phyloP scores from a whole-genome alignment of 2,113 vertebrate species.

The Podarcis muralis region DNA sequence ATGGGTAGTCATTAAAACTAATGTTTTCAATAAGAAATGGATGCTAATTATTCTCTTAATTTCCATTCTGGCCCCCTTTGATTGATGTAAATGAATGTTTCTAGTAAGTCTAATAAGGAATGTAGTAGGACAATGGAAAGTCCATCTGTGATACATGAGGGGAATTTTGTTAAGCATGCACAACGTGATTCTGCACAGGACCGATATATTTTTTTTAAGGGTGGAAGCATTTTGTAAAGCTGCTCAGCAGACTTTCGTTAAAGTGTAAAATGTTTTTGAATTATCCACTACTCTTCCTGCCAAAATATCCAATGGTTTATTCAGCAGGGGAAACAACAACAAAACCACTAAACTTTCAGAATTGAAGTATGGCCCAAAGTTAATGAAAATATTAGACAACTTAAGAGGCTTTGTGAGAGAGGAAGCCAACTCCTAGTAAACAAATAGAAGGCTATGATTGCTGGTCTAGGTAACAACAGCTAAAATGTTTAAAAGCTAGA shows the following conservation, averaged over 20 bases:
- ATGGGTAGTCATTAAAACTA: slow-evolving; percentile 2
- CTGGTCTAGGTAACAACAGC: not conserved
- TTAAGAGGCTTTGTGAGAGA: not conserved
- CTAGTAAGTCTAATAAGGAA: slow-evolving; percentile 5
- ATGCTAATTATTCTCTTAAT: slow-evolving; percentile 35
- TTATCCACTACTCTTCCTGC: not conserved
- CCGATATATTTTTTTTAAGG: not conserved
- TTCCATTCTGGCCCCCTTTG: not conserved
- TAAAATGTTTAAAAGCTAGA: slow-evolving; percentile 30
- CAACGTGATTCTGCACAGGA: not conserved
- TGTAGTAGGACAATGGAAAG: slow-evolving; percentile 10
- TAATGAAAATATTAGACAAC: slow-evolving; percentile 33
- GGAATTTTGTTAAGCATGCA: slow-evolving; percentile 14
- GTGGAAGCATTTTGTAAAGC: not conserved
- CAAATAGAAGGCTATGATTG: not conserved
- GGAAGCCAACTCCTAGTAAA: not conserved
- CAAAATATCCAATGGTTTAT: not conserved
- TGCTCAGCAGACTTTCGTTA: not conserved
- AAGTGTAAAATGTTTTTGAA: not conserved
- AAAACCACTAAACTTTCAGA: slow-evolving; percentile 33
- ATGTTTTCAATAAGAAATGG: slow-evolving; percentile 26
- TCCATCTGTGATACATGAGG: not conserved
- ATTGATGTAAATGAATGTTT: not conserved
- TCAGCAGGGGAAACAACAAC: not conserved
- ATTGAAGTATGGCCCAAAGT: not conserved